Base-by-base conservation (phyloP, 2,888 invertebrate species). In the Siphlonurus alternatus region DNA sequence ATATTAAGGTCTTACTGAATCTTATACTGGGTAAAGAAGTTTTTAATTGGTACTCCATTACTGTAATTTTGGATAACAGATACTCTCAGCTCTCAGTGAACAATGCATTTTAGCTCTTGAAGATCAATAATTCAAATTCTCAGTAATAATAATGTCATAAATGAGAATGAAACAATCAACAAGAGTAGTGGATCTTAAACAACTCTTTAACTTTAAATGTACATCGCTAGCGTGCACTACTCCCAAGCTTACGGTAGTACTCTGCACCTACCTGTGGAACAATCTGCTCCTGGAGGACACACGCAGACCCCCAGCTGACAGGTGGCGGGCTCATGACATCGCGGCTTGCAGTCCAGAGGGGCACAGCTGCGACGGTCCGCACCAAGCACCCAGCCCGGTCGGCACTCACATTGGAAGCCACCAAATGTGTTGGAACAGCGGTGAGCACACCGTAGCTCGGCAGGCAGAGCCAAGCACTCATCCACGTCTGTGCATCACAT, bases 341-440 rank as follows among this genome's bases (percentile, higher is more conserved):
- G 24, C 10, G 64, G 64, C 15, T 38, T 15, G 24, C 64, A 64
- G 2, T 15, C 25, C 18, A 61, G 1, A n/a, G 24, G 61, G 10
- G 22, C 10, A 23, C 64, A 64, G 3, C 25, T 53, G 5, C 24
- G 38, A 2, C 24, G 23, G 51, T 64, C 64, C n/a, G 53, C 64
- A 53, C 25, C 59, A n/a, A 64, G 25, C 15, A 25, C 19, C 24
- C 22, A 25, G 24, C 61, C 61, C 2, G 53, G 51, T 15, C 38
- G 61, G 24, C 64, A 64, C 7, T 20, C 53, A 25, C 64, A 64
- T 25, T 24, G 51, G 25, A 59, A 64, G 61, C 64, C 61, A 15
- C 64, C 64, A 53, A 61, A 64, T 20, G 61, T 64, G 23, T 64
- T 64, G 19, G 53, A n/a, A 20, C 64, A 64, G 18, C n/a, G 25